These are phyloP conservation scores for Andricus curvator DNA, from an alignment of 2,888 invertebrate genomes.

Conservation along the genomic window DNA sequence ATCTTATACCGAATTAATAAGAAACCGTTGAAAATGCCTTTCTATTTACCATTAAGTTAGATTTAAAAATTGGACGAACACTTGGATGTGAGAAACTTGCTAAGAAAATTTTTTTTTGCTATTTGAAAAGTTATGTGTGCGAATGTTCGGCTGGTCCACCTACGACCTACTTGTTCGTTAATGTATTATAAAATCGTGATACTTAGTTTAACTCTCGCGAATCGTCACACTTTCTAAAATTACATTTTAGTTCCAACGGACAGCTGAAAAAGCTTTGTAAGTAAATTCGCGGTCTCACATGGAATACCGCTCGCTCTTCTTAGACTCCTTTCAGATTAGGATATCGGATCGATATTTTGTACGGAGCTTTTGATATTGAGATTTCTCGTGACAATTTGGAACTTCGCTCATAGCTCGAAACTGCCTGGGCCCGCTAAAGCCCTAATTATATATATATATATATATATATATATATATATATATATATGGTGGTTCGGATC, in stretches of 20 bases:
- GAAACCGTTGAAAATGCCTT: slow-evolving; percentile 52
- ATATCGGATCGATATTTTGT: slow-evolving; percentile 5
- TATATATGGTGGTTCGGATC: too few relatives aligned
- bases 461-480: too few relatives aligned
- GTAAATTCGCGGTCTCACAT: not conserved
- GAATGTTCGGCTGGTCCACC: too few relatives aligned
- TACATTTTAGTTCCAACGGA: not conserved
- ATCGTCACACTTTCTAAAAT: not conserved
- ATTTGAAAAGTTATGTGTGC: too few relatives aligned
- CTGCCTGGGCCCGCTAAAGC: not conserved
- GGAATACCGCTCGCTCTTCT: not conserved
- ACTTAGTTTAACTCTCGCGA: not conserved
- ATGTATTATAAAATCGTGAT: too few relatives aligned
- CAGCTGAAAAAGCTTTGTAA: not conserved
- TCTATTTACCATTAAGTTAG: slow-evolving; percentile 53
- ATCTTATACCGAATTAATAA: too few relatives aligned
- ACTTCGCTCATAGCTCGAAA: slow-evolving; percentile 12
- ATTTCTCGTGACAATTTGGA: slow-evolving; percentile 32
- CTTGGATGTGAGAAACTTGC: too few relatives aligned
- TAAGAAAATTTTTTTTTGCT: too few relatives aligned
- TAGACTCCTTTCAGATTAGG: slow-evolving; percentile 18
- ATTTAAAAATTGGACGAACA: slow-evolving; percentile 40
- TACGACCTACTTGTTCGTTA: too few relatives aligned
- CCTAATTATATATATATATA: too few relatives aligned
- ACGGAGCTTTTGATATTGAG: not conserved